Conservation (phyloP, 2,797 vertebrate genomes). For the Hypotaenidia philippensis region DNA sequence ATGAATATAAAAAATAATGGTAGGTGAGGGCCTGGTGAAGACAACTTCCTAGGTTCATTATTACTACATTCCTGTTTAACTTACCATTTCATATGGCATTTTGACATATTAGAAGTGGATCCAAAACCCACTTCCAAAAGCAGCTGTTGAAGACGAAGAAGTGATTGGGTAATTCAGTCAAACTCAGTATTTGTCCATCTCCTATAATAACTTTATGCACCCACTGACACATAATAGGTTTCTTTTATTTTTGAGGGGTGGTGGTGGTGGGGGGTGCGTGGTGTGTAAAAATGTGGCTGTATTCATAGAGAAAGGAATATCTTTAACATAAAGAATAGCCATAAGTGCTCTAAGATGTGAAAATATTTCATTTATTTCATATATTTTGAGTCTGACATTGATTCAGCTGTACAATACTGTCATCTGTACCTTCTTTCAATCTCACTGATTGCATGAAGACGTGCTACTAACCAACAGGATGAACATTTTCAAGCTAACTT, state of each 20-base stretch:
- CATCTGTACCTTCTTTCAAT: background rate
- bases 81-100: background rate
- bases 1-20: background rate
- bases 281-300: background rate
- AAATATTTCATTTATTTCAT: background rate
- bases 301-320: background rate
- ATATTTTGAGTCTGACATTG: background rate
- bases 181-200: background rate
- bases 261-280: background rate
- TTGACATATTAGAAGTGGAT: background rate
- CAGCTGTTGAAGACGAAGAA: background rate
- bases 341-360: background rate
- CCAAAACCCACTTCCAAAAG: background rate
- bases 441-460: background rate
- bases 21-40: background rate
- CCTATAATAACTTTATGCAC: background rate
- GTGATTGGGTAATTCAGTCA: background rate
- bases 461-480: background rate
- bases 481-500: background rate
- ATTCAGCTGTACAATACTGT: background rate
- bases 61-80: background rate
- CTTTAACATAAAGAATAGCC: background rate
- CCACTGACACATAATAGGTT: background rate
- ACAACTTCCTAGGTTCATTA: background rate
- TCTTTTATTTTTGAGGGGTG: background rate